Percentiles rank a stretch among this genome's conserved stretches.
Evolutionary conservation across 2,797 vertebrate species (phyloP).

Genomic region (Sarcophilus harrisii): DNA sequence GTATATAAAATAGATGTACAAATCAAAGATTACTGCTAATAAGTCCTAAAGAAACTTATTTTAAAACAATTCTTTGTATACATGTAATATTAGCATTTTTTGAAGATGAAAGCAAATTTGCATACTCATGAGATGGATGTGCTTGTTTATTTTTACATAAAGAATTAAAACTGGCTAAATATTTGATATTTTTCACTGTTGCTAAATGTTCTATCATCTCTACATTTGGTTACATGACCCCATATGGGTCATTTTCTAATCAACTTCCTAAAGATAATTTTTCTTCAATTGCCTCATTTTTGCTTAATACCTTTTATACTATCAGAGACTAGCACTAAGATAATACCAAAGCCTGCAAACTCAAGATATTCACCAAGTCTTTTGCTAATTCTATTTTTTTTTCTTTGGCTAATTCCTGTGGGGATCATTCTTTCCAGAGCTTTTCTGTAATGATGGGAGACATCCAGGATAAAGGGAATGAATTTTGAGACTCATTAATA

Average conservation of each 20-base stretch:
- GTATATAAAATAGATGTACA: too few relatives aligned
- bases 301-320: constrained; percentile 38
- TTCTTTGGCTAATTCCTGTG: constrained; percentile 20
- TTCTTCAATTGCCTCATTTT: constrained; percentile 40
- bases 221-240: too few relatives aligned
- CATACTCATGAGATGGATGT: too few relatives aligned
- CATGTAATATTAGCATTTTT: too few relatives aligned
- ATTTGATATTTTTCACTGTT: background rate
- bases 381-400: background rate
- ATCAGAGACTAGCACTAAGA: constrained; percentile 38
- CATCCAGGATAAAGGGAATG: constrained; percentile 34
- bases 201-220: background rate
- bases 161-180: too few relatives aligned
- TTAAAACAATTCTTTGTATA: too few relatives aligned
- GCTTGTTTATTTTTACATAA: too few relatives aligned
- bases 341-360: constrained; percentile 42
- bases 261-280: constrained; percentile 4
- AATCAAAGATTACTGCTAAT: too few relatives aligned
- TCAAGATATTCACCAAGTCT: background rate
- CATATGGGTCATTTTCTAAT: background rate
- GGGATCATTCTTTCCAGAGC: constrained; percentile 17
- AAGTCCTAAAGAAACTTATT: too few relatives aligned
- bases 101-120: too few relatives aligned
- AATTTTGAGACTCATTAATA: constrained; percentile 29
- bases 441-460: constrained; percentile 18